Base-by-base conservation (phyloP, 2,888 invertebrate genomes). In the Drymonia ruficornis region DNA sequence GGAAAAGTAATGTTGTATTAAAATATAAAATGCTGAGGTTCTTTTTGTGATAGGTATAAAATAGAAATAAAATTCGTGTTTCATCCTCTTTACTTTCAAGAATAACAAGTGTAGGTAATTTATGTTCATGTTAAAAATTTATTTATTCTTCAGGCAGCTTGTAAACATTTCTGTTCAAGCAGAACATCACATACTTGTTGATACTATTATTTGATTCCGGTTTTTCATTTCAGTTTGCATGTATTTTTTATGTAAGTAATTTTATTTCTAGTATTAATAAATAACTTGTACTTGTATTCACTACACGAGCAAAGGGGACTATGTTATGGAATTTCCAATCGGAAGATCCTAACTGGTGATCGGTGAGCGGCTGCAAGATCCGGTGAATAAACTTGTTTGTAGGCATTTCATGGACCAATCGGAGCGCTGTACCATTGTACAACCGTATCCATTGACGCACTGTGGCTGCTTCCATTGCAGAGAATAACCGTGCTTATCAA, bases 11-110 rank as follows among this genome's bases (percentile, higher is more conserved):
- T 19, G 18, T 9, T 19, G 19, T 43, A 19, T 16, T 19, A 44
- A 40, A 16, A 42, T 15, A 42, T 42, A 16, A 42, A 42, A 42
- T 36, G 36, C n/a, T 36, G 36, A n/a, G n/a, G 34, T 36, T 36
- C 5, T n/a, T 36, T n/a, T n/a, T 36, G 11, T n/a, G n/a, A n/a
- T n/a, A n/a, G n/a, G n/a, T 36, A n/a, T n/a, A 36, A 13, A 36
- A n/a, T 36, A 4, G 36, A 36, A 4, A 36, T 36, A n/a, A n/a
- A 4, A n/a, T 36, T 36, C 13, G 3, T 36, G n/a, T 36, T 36
- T n/a, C 5, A 36, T 36, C n/a, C 2, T n/a, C n/a, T 36, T n/a
- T 36, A 5, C n/a, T 36, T n/a, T 36, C n/a, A 13, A 4, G 6
- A 36, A 36, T 31, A 36, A 13, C n/a, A 36, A 36, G 5, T 6